Conservation (phyloP, 2,113 vertebrate genomes). For the Ciconia stormi region DNA sequence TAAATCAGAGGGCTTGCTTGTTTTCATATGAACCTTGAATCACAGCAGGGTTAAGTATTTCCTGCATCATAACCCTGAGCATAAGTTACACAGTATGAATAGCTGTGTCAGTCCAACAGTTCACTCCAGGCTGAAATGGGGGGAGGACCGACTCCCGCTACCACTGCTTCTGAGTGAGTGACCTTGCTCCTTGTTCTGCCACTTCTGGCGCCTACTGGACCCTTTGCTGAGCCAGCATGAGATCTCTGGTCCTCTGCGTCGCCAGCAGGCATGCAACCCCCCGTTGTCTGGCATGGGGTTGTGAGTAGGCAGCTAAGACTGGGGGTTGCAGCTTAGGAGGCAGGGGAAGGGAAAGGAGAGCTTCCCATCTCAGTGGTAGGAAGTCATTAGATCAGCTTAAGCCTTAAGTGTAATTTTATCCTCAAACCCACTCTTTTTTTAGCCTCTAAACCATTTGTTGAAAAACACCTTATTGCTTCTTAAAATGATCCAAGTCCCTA, state of each 20-base stretch:
- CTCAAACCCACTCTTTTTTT: background rate
- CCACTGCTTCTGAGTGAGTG: background rate
- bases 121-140: background rate
- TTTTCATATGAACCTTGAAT: background rate
- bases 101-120: background rate
- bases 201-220: background rate
- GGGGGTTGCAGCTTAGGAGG: background rate
- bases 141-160: background rate
- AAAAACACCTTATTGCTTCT: background rate
- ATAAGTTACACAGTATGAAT: background rate
- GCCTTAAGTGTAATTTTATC: background rate
- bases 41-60: background rate
- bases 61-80: background rate
- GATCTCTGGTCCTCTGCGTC: background rate
- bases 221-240: background rate
- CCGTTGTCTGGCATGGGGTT: background rate
- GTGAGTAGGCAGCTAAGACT: background rate
- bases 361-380: background rate
- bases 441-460: background rate
- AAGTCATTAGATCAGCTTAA: background rate
- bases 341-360: background rate
- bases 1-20: background rate
- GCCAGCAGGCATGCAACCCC: fast-evolving
- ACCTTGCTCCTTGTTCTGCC: background rate
- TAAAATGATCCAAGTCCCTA: background rate